Percentiles rank a stretch among this genome's conserved stretches.
Evolutionary conservation across 2,888 invertebrate genomes (phyloP).

Genomic region (Hirtodrosophila alboralis): DNA sequence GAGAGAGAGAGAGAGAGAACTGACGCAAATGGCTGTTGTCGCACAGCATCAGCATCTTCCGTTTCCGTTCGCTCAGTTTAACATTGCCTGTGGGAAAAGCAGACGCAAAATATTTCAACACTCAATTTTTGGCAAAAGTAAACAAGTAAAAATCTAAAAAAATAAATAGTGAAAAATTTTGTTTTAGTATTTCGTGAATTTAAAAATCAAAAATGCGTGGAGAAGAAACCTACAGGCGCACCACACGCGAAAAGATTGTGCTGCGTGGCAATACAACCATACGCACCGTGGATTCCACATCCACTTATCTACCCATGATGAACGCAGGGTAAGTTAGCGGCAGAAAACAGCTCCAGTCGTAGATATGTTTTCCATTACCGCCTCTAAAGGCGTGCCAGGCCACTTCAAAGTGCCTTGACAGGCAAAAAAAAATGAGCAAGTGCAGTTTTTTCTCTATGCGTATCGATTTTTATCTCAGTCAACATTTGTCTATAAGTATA

Average conservation of each 20-base stretch:
- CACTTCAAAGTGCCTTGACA: conserved; percentile 59
- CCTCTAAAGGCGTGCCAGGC: conserved; percentile 46
- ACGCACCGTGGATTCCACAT: conserved; percentile 84
- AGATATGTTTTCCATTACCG: conserved; percentile 6
- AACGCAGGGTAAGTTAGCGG: conserved; percentile 73
- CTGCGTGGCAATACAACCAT: conserved; percentile 84
- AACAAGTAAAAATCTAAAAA: conserved; percentile 46
- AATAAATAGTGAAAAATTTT: conserved; percentile 23
- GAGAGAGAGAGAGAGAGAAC: conserved; percentile 21
- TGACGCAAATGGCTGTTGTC: conserved; percentile 12
- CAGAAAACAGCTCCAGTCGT: neutral
- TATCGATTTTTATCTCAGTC: conserved; percentile 76
- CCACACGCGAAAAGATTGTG: conserved; percentile 84
- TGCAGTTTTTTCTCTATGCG: conserved; percentile 33
- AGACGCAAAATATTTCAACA: conserved; percentile 50
- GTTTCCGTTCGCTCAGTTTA: conserved; percentile 46
- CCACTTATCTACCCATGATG: conserved; percentile 83
- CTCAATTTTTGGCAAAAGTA: conserved; percentile 49
- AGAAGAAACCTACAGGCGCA: conserved; percentile 83
- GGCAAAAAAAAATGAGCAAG: conserved; percentile 18
- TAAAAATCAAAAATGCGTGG: conserved; percentile 74
- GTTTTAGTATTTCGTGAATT: conserved; percentile 22
- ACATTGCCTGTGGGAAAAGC: conserved; percentile 43
- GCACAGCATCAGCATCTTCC: conserved; percentile 50
- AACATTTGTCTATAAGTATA: conserved; percentile 55